Evolutionary conservation across 2,888 invertebrate species (phyloP).

Genomic region (Dicranocentrus wangi): DNA sequence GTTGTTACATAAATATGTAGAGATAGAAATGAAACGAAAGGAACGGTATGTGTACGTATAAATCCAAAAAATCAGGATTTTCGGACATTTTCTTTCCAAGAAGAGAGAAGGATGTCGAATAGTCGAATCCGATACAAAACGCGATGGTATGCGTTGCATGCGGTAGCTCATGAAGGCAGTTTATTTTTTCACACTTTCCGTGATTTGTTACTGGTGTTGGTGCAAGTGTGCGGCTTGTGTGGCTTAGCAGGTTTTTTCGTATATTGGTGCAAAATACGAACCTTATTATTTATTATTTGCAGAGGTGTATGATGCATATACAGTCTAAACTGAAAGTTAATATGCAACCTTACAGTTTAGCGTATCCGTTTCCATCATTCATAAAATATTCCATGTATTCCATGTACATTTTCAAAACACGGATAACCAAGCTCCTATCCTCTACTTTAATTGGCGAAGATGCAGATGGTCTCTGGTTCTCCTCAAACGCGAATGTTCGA

Average conservation of each 20-base stretch:
- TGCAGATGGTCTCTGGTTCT: slow-evolving; percentile 30
- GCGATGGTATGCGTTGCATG: slow-evolving; percentile 24
- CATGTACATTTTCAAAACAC: slow-evolving; percentile 11
- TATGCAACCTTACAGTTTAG: not conserved
- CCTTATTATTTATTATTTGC: slow-evolving; percentile 6
- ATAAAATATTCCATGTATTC: too few species aligned
- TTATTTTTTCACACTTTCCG: slow-evolving; percentile 58
- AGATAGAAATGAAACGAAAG: too few species aligned
- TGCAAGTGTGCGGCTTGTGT: slow-evolving; percentile 59
- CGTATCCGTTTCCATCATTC: slow-evolving; percentile 4
- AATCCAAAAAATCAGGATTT: not conserved
- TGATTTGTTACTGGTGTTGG: slow-evolving; percentile 58
- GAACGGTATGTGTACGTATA: not conserved
- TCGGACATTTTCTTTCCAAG: not conserved
- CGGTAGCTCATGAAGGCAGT: slow-evolving; percentile 50
- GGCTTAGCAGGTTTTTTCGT: slow-evolving; percentile 19
- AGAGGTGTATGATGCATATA: not conserved
- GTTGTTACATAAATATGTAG: too few species aligned
- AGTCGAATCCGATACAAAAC: not conserved
- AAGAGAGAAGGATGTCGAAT: not conserved
- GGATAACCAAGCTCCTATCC: slow-evolving; percentile 14
- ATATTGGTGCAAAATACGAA: not conserved
- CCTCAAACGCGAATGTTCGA: slow-evolving; percentile 30
- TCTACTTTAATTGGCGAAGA: slow-evolving; percentile 17
- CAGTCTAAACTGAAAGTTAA: not conserved